Conservation (phyloP, 2,888 invertebrate species). For the Crioceris asparagi region DNA sequence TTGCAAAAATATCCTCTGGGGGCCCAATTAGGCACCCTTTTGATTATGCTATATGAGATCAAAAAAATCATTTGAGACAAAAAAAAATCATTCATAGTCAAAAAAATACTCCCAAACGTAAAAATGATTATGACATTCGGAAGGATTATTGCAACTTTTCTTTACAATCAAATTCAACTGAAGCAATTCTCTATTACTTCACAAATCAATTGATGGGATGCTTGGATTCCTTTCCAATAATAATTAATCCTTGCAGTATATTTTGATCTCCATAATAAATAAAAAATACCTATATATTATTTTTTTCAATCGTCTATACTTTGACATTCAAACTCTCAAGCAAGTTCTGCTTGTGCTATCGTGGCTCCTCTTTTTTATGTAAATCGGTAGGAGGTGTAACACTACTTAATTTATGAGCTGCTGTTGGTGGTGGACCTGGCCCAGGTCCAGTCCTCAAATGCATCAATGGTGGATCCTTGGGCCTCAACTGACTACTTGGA, state of each 20-base stretch:
- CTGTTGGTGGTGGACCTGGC: slow-evolving; percentile 33
- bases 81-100: too few relatives aligned
- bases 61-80: slow-evolving; percentile 16
- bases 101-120: too few relatives aligned
- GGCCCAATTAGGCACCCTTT: slow-evolving; percentile 22
- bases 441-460: slow-evolving; percentile 45
- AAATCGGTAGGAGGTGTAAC: slow-evolving; percentile 49
- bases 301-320: slow-evolving; percentile 6
- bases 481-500: slow-evolving; percentile 36
- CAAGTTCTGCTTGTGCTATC: slow-evolving; percentile 45
- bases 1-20: slow-evolving; percentile 32
- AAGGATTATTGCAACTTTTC: too few relatives aligned
- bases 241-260: too few relatives aligned
- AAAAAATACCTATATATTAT: too few relatives aligned
- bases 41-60: slow-evolving; percentile 32
- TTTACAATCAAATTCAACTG: too few relatives aligned
- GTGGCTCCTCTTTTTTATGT: slow-evolving; percentile 51
- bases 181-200: too few relatives aligned
- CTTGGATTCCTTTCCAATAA: too few relatives aligned
- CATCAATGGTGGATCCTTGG: slow-evolving; percentile 42
- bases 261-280: too few relatives aligned
- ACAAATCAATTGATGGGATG: too few relatives aligned
- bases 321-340: slow-evolving; percentile 6
- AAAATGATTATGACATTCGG: too few relatives aligned
- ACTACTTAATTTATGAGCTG: slow-evolving; percentile 38